Evolutionary conservation across 2,888 invertebrate genomes (phyloP).

Genomic region (Cenopis cana): DNA sequence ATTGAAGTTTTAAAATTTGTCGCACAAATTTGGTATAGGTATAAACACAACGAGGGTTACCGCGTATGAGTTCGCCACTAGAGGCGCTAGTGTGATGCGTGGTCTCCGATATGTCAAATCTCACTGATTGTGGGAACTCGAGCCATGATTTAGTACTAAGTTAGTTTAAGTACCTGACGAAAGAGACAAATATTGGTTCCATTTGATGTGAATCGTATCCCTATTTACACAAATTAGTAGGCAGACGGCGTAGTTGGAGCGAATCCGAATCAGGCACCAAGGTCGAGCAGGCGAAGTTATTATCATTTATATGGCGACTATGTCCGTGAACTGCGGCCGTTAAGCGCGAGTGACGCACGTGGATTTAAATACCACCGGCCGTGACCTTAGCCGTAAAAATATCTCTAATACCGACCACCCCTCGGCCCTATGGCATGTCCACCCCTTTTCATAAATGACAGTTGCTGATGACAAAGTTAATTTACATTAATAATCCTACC

Average conservation of each 20-base stretch:
- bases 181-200: slow-evolving; percentile 8
- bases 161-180: slow-evolving; percentile 6
- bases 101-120: no score
- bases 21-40: neutral
- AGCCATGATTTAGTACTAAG: slow-evolving; percentile 1
- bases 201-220: slow-evolving; percentile 40
- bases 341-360: slow-evolving; percentile 76
- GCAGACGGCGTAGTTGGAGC: slow-evolving; percentile 78
- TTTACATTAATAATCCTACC: neutral
- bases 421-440: slow-evolving; percentile 20
- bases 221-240: slow-evolving; percentile 65
- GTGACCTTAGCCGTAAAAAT: slow-evolving; percentile 76
- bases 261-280: slow-evolving; percentile 81
- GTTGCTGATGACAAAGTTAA: slow-evolving; percentile 11
- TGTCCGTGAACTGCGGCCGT: slow-evolving; percentile 79
- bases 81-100: no score
- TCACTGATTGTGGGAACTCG: no score
- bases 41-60: no score
- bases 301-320: slow-evolving; percentile 79
- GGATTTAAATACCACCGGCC: slow-evolving; percentile 73
- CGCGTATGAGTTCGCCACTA: no score
- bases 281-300: slow-evolving; percentile 71
- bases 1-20: neutral
- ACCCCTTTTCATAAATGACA: slow-evolving; percentile 25
- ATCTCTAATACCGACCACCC: slow-evolving; percentile 51